Evolutionary conservation across 2,888 invertebrate species (phyloP).

Genomic region (Troglohyphantes excavatus): DNA sequence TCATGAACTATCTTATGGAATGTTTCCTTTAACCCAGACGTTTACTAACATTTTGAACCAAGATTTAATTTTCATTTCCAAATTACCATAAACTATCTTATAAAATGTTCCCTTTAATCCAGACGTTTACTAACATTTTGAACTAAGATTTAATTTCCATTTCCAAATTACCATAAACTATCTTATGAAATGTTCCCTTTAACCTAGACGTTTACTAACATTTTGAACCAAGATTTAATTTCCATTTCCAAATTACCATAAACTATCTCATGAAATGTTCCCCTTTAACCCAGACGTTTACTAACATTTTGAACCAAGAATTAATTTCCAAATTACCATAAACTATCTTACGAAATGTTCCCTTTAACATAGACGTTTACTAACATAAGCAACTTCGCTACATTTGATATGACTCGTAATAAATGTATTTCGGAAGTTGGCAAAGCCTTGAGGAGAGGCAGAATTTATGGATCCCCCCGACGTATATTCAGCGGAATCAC

Average conservation of each 20-base stretch:
- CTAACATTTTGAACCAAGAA: too few relatives aligned
- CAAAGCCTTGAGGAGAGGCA: not conserved
- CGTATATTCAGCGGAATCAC: constrained; percentile 10
- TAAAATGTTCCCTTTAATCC: not conserved
- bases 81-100: not conserved
- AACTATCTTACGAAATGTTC: not conserved
- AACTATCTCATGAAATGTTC: too few relatives aligned
- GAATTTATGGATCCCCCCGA: constrained; percentile 17
- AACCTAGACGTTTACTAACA: not conserved
- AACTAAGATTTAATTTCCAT: too few relatives aligned
- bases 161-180: too few relatives aligned
- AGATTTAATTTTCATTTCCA: too few relatives aligned
- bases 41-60: too few relatives aligned
- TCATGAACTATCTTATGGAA: too few relatives aligned
- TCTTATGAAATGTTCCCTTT: not conserved
- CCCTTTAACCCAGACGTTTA: too few relatives aligned
- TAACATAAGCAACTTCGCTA: not conserved
- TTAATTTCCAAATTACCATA: too few relatives aligned
- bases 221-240: too few relatives aligned
- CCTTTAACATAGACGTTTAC: not conserved
- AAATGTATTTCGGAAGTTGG: not conserved
- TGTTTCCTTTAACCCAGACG: too few relatives aligned
- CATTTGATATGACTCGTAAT: not conserved
- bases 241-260: too few relatives aligned
- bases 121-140: not conserved